A percentile compares a stretch with the other conserved stretches of the same genome.
Conservation (phyloP, 2,888 invertebrate genomes). For the Plusia festucae region DNA sequence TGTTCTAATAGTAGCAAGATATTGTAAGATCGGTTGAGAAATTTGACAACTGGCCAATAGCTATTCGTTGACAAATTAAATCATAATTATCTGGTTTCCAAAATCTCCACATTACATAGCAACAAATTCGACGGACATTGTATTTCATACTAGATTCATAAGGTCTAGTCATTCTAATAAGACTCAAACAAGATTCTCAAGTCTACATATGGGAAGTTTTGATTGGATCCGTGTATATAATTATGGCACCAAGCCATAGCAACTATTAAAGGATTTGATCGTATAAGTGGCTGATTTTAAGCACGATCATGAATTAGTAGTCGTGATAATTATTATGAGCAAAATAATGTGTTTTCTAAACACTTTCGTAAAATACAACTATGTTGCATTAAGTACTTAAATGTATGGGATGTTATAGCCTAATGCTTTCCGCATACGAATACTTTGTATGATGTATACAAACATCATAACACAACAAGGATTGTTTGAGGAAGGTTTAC, state of each 20-base stretch:
- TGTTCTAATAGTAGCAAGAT: constrained; percentile 54
- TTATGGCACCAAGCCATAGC: background rate
- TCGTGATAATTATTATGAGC: constrained; percentile 1
- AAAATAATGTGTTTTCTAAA: background rate
- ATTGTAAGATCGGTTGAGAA: constrained; percentile 3
- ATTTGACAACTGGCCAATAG: background rate
- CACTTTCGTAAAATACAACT: background rate
- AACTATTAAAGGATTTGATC: background rate
- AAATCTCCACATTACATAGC: background rate
- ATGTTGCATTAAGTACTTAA: background rate
- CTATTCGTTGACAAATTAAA: background rate
- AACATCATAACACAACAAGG: constrained; percentile 40
- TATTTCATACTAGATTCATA: background rate
- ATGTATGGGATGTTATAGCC: constrained; percentile 4
- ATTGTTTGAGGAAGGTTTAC: constrained; percentile 7
- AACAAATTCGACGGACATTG: background rate
- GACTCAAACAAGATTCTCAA: background rate
- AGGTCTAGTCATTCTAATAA: background rate
- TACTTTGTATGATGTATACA: constrained; percentile 36
- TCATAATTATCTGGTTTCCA: background rate
- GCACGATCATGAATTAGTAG: constrained; percentile 1
- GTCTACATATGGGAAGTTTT: background rate
- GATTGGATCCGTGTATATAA: background rate
- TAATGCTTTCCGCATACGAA: constrained; percentile 56
- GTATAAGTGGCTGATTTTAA: background rate